phyloP scores from a whole-genome alignment of 2,113 vertebrate species.

The Pyrgilauda ruficollis region DNA sequence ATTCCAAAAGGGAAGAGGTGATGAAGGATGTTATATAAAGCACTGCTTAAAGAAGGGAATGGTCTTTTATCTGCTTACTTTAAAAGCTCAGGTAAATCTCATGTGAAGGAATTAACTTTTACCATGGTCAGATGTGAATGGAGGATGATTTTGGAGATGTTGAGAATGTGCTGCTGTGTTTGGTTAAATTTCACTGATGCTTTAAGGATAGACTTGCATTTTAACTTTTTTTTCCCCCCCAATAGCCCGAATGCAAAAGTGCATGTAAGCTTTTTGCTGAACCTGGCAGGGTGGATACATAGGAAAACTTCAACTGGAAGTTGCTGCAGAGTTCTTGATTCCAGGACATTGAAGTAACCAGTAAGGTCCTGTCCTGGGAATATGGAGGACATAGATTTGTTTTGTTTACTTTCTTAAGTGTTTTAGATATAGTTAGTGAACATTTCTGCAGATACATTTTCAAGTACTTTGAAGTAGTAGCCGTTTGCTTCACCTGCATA shows the following conservation, averaged over 20 bases:
- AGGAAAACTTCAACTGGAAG: background rate
- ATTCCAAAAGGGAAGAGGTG: background rate
- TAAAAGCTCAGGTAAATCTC: background rate
- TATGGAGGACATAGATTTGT: background rate
- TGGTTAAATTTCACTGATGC: background rate
- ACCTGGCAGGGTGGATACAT: background rate
- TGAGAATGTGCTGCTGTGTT: background rate
- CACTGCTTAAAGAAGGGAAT: background rate
- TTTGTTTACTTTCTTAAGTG: background rate
- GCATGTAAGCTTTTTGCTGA: background rate
- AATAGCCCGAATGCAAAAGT: background rate
- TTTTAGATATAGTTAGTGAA: background rate
- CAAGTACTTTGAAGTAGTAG: background rate
- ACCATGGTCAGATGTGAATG: background rate
- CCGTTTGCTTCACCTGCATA: background rate
- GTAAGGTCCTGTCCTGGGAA: background rate
- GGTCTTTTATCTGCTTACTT: background rate
- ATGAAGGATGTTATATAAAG: background rate
- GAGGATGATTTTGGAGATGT: background rate
- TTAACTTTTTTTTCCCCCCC: background rate
- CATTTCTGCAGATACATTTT: background rate
- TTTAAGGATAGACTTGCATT: background rate
- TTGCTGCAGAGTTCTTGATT: background rate
- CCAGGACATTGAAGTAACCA: background rate
- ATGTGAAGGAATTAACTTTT: background rate